Conservation (phyloP, 2,797 vertebrate genomes). For the Phoxinus dragarum region DNA sequence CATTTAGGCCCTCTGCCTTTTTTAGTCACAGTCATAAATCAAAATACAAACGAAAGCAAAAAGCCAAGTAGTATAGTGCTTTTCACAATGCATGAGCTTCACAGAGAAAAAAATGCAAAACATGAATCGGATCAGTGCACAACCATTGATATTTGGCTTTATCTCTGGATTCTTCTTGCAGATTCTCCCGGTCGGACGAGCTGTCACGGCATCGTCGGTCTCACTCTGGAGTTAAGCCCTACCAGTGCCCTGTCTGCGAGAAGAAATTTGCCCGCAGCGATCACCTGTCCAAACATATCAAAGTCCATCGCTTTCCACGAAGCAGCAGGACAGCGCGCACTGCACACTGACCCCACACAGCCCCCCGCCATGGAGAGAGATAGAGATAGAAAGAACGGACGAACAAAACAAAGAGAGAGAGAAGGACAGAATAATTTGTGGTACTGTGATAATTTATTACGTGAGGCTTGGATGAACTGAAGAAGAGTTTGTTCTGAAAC, state of each 20-base stretch:
- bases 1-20: not conserved
- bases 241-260: constrained; percentile 93
- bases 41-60: not conserved
- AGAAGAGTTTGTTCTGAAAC: constrained; percentile 62
- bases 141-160: constrained; percentile 29
- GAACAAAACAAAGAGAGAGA: constrained; percentile 44
- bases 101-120: not conserved
- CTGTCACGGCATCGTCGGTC: constrained; percentile 93
- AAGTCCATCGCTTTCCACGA: constrained; percentile 95
- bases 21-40: constrained; percentile 6
- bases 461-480: constrained; percentile 63
- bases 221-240: constrained; percentile 95
- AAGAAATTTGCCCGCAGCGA: constrained; percentile 97
- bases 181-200: constrained; percentile 95
- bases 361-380: constrained; percentile 48
- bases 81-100: constrained; percentile 5
- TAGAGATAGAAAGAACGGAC: constrained; percentile 36
- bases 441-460: constrained; percentile 85
- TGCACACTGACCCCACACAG: constrained; percentile 79
- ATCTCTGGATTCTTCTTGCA: constrained; percentile 64
- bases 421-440: constrained; percentile 63
- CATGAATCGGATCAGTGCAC: not conserved
- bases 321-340: constrained; percentile 85
- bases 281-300: constrained; percentile 96
- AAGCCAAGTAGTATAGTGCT: not conserved